These are phyloP conservation scores for Aquatica leii DNA, from an alignment of 2,888 invertebrate species.

Conservation along the genomic window DNA sequence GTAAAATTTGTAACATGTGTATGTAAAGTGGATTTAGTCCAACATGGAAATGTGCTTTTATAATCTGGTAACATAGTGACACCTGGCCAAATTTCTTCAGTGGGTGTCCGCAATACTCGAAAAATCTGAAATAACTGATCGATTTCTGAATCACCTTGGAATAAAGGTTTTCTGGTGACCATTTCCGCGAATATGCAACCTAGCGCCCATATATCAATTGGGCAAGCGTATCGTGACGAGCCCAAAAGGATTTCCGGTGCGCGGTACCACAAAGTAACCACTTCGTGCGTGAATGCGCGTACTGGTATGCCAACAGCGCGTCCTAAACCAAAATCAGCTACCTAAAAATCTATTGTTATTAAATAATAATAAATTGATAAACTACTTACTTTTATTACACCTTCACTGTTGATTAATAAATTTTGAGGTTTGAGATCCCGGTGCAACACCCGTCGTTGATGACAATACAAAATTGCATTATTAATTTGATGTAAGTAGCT, in stretches of 20 bases:
- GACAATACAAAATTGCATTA: conserved; percentile 90
- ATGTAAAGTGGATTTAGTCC: conserved; percentile 85
- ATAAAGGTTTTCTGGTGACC: conserved; percentile 90
- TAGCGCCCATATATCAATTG: conserved; percentile 96
- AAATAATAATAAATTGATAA: neutral
- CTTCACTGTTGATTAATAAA: conserved; percentile 88
- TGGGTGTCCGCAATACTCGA: conserved; percentile 92
- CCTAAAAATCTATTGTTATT: conserved; percentile 60
- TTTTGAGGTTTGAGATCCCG: conserved; percentile 97
- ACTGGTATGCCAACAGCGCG: conserved; percentile 96
- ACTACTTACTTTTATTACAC: conserved; percentile 80
- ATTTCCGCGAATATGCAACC: conserved; percentile 99
- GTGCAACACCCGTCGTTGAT: conserved; percentile 89
- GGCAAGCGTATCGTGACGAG: conserved; percentile 86
- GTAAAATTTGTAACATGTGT: conserved; percentile 81
- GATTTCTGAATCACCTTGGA: conserved; percentile 98
- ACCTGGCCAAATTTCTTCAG: conserved; percentile 95
- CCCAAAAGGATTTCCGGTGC: conserved; percentile 97
- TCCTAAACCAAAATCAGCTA: conserved; percentile 98
- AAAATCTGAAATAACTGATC: conserved; percentile 98
- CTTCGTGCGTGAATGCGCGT: conserved; percentile 92
- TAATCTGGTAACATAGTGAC: conserved; percentile 92
- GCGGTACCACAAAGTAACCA: conserved; percentile 97
- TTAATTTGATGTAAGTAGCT: conserved; percentile 88
- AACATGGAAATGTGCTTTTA: conserved; percentile 93